Evolutionary conservation across 1,140 invertebrate species (phyloP), one percentile per base, ranked within the genome.

Genomic region (Aethina tumida): DNA sequence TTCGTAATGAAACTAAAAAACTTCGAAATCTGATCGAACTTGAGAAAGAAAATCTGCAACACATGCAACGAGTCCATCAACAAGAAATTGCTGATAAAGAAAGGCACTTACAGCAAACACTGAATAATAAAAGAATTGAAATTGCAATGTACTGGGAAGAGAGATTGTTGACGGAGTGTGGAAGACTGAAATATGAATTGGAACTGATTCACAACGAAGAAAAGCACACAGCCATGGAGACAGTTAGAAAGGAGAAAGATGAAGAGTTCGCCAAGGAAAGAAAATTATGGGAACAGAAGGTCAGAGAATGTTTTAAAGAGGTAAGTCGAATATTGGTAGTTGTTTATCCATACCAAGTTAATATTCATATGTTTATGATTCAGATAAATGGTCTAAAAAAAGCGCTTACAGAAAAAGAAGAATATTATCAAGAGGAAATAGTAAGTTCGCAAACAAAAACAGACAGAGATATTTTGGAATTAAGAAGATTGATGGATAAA

Each of bases 161-260:
- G 58, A 66, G 65, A 58, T 60, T 70, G 48, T 53, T 67, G 52
- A 63, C 61, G 31, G 56, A 59, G 39, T 55, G 50, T 30, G 49
- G 43, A 48, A 64, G 73, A 61, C 59, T 79, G 52, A 74, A 70
- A 59, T 57, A 60, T 28, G 74, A 77, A 57, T 55, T 77, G 38
- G 72, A 75, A 47, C 63, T 67, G 46, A 65, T 69, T 37, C 69
- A 75, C 47, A 61, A 64, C 25, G 74, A 77, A 43, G 74, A 77
- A 44, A 73, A 74, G 35, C 62, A 65, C 18, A 55, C 54, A n/a
- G 69, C 69, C 5, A 59, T 77, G 25, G 69, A 75, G 41, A 62
- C 68, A 47, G 48, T 67, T 16, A 58, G 65, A 32, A 59, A 49
- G 30, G 56, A 67, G 45, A 64, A 70, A 36, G 61, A 71, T 19